Conservation (phyloP, 1,140 invertebrate genomes). For the Ostrea edulis region DNA sequence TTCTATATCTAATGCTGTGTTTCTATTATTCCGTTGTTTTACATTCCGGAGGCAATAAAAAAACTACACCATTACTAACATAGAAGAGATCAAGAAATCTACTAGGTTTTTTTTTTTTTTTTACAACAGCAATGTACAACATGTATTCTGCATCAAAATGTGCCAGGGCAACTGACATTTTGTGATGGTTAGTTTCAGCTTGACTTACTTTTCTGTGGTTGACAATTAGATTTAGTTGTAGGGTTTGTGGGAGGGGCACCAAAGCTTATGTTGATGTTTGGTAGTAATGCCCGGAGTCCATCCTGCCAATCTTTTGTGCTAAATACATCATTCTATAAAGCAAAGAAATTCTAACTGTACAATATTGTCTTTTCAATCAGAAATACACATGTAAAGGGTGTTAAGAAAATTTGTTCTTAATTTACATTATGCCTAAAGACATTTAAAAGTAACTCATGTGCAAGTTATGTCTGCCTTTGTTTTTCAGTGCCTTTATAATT, state of each 20-base stretch:
- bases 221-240: conserved; percentile 55
- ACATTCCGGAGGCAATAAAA: not conserved
- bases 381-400: too few relatives aligned
- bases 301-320: conserved; percentile 80
- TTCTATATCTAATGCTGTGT: not conserved
- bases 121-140: conserved; percentile 13
- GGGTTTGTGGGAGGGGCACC: conserved; percentile 65
- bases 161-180: too few relatives aligned
- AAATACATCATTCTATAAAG: conserved; percentile 71
- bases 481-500: too few relatives aligned
- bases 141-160: not conserved
- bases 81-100: not conserved
- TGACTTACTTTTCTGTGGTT: conserved; percentile 43
- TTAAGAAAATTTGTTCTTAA: not conserved
- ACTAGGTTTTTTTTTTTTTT: not conserved
- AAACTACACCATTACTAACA: not conserved
- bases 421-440: not conserved
- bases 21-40: not conserved
- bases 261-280: conserved; percentile 81
- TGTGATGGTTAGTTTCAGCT: not conserved
- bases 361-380: too few relatives aligned
- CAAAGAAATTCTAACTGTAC: not conserved
- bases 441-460: not conserved
- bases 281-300: conserved; percentile 79
- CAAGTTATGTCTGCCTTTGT: not conserved